Evolutionary conservation across 2,888 invertebrate genomes (phyloP).

Genomic region (Bursaphelenchus okinawaensis): DNA sequence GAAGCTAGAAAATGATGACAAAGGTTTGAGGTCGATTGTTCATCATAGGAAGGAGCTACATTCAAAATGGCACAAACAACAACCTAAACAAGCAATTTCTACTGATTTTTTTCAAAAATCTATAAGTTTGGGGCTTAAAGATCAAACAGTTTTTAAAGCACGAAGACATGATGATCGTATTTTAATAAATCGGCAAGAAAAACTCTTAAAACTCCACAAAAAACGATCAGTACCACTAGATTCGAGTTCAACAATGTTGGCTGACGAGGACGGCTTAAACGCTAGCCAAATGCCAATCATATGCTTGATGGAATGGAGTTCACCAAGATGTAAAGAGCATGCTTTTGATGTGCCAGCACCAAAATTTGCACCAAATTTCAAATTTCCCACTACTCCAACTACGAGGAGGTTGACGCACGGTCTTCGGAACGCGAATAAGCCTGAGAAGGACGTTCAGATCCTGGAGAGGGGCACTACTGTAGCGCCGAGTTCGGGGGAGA

Average conservation of each 20-base stretch:
- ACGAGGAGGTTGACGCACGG: neutral
- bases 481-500: neutral
- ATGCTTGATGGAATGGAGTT: conserved; percentile 54
- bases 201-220: too few species aligned
- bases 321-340: conserved; percentile 47
- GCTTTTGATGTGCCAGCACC: conserved; percentile 42
- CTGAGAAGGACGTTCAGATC: neutral
- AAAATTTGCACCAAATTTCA: conserved; percentile 33
- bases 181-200: too few species aligned
- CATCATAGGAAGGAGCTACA: too few species aligned
- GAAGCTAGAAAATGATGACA: too few species aligned
- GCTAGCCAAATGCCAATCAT: conserved; percentile 49
- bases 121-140: too few species aligned
- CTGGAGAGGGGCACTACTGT: neutral
- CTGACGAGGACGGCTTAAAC: conserved; percentile 1
- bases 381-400: conserved; percentile 9
- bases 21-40: too few species aligned
- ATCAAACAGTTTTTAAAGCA: too few species aligned
- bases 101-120: too few species aligned
- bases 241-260: conserved; percentile 5
- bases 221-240: neutral
- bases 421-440: neutral
- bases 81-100: too few species aligned
- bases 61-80: too few species aligned
- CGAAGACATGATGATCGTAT: too few species aligned